phyloP scores from a whole-genome alignment of 37 sponge, comb jelly and placozoan genomes.

The Beroe forskalii region DNA sequence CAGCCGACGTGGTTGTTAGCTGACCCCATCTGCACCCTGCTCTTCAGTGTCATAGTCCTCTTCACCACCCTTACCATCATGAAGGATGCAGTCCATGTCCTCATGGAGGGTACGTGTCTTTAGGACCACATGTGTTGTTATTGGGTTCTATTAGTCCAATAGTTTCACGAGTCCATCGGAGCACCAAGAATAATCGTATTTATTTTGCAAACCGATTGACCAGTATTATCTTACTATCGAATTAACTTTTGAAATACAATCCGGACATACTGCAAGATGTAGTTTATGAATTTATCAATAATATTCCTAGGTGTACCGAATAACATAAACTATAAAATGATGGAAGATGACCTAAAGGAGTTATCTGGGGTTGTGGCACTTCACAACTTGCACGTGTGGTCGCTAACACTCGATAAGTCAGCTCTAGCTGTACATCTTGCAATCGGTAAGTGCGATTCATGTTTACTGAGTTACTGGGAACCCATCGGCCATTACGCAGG shows the following conservation, averaged over 20 bases:
- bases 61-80: constrained; percentile 87
- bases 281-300: too few species aligned
- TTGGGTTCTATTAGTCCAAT: too few species aligned
- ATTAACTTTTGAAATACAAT: too few species aligned
- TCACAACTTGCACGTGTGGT: constrained; percentile 69
- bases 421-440: constrained; percentile 70
- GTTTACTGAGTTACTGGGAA: too few species aligned
- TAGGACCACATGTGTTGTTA: too few species aligned
- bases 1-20: constrained; percentile 93
- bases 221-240: too few species aligned
- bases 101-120: constrained; percentile 93
- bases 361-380: constrained; percentile 59
- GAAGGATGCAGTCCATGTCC: constrained; percentile 89
- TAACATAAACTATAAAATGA: constrained; percentile 68
- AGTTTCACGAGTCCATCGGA: too few species aligned
- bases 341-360: constrained; percentile 67
- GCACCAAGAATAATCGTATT: too few species aligned
- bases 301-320: constrained; percentile 71
- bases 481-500: too few species aligned
- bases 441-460: constrained; percentile 66
- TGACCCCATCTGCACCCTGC: constrained; percentile 96
- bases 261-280: too few species aligned
- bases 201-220: too few species aligned
- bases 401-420: constrained; percentile 65
- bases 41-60: constrained; percentile 87